A percentile compares a stretch with the other conserved stretches of the same genome.
Conservation (phyloP, 1,140 invertebrate genomes). For the Cotesia typhae region DNA sequence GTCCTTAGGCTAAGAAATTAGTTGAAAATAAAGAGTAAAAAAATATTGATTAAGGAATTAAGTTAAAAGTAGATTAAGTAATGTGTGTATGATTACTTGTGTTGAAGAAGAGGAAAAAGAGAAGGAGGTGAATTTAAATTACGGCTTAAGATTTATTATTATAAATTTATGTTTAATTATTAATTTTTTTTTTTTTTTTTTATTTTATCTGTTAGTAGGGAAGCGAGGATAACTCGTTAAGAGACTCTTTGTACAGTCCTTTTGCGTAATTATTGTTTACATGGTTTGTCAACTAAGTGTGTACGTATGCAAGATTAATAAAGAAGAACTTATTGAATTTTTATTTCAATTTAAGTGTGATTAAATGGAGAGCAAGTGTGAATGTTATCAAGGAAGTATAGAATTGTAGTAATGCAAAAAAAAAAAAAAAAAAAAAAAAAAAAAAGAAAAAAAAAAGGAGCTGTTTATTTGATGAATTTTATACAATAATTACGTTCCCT, state of each 20-base stretch:
- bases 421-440: conserved; percentile 11
- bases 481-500: not conserved
- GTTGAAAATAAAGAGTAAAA: conserved; percentile 15
- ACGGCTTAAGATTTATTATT: conserved; percentile 37
- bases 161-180: not conserved
- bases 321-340: conserved; percentile 1
- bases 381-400: conserved; percentile 6
- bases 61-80: conserved; percentile 60
- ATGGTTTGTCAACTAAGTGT: conserved; percentile 30
- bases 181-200: conserved; percentile 26
- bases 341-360: conserved; percentile 25
- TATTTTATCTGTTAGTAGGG: conserved; percentile 32
- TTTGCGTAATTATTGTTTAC: conserved; percentile 39
- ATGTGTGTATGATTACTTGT: conserved; percentile 47
- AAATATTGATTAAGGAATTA: conserved; percentile 42
- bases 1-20: conserved; percentile 33
- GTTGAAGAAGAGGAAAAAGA: conserved; percentile 25
- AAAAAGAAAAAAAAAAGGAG: conserved; percentile 16
- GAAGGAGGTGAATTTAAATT: conserved; percentile 44
- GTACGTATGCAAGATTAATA: conserved; percentile 20
- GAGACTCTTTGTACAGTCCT: conserved; percentile 32
- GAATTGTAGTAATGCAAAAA: conserved; percentile 30
- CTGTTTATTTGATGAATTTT: not conserved
- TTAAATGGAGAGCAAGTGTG: conserved; percentile 20
- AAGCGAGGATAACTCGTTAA: conserved; percentile 14